Evolutionary conservation across 2,113 vertebrate species (phyloP).

Genomic region (Bombycilla garrulus): DNA sequence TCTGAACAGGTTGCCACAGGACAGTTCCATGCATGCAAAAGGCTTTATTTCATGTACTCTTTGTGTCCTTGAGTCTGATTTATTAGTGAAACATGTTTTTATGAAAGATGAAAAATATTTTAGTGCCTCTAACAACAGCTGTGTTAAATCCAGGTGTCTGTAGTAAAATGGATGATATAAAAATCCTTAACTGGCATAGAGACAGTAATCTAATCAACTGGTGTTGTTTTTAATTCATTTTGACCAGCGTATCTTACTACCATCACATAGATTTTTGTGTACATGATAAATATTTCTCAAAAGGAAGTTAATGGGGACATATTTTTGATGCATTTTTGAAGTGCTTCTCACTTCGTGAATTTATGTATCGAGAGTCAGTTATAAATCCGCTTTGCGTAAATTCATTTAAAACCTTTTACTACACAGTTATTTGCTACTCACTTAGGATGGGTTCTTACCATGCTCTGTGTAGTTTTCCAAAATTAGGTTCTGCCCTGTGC

Average conservation of each 20-base stretch:
- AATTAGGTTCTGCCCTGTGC: not conserved
- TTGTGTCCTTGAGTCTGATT: not conserved
- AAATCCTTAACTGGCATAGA: not conserved
- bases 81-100: not conserved
- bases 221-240: not conserved
- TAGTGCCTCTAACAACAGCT: rapidly evolving
- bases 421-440: not conserved
- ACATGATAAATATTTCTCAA: not conserved
- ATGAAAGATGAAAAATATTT: not conserved
- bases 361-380: not conserved
- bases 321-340: not conserved
- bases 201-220: not conserved
- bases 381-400: not conserved
- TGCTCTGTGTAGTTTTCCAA: not conserved
- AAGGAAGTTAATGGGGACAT: not conserved
- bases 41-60: not conserved
- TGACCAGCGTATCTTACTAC: not conserved
- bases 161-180: not conserved
- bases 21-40: not conserved
- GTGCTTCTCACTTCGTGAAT: not conserved
- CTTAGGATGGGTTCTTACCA: not conserved
- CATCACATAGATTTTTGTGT: not conserved
- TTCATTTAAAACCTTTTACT: not conserved
- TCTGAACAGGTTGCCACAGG: not conserved
- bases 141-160: not conserved